Percentiles rank a stretch among this genome's conserved stretches.
Evolutionary conservation across 2,888 invertebrate species (phyloP).

Genomic region (Drosophila leonis): DNA sequence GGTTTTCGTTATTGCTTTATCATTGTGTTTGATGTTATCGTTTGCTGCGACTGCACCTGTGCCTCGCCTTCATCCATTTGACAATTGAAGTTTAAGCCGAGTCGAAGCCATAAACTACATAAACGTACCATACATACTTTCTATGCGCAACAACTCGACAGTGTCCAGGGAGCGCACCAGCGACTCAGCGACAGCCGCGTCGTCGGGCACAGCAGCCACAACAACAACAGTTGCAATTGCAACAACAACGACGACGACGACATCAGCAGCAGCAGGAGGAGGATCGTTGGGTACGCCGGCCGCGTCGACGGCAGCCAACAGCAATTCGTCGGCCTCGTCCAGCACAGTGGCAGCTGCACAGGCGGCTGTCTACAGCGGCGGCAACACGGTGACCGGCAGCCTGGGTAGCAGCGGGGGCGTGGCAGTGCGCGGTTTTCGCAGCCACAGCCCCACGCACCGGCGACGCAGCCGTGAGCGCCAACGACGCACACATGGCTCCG

Average conservation of each 20-base stretch:
- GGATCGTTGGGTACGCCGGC: constrained; percentile 46
- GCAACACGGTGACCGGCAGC: constrained; percentile 81
- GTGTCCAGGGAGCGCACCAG: constrained; percentile 84
- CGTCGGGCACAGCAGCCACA: constrained; percentile 42
- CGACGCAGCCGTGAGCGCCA: constrained; percentile 85
- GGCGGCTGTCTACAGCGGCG: constrained; percentile 79
- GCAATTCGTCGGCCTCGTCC: constrained; percentile 73
- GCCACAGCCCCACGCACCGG: constrained; percentile 85
- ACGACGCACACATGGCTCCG: constrained; percentile 84
- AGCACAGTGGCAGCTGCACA: constrained; percentile 83
- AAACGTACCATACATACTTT: constrained; percentile 52
- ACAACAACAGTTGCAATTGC: constrained; percentile 43
- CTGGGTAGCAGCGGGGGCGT: constrained; percentile 76
- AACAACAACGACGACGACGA: constrained; percentile 15
- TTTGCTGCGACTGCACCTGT: constrained; percentile 30
- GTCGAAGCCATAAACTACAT: constrained; percentile 36
- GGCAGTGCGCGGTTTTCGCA: constrained; percentile 84
- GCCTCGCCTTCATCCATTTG: constrained; percentile 20
- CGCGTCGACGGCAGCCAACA: constrained; percentile 63
- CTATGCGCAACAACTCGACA: constrained; percentile 79
- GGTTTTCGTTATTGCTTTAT: constrained; percentile 19
- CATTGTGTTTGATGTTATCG: constrained; percentile 45
- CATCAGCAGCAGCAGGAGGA: constrained; percentile 17
- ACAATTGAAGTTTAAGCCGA: constrained; percentile 24
- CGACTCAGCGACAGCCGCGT: constrained; percentile 34